These are phyloP conservation scores for Hycleus cichorii DNA, from an alignment of 1,140 invertebrate species.

Conservation along the genomic window DNA sequence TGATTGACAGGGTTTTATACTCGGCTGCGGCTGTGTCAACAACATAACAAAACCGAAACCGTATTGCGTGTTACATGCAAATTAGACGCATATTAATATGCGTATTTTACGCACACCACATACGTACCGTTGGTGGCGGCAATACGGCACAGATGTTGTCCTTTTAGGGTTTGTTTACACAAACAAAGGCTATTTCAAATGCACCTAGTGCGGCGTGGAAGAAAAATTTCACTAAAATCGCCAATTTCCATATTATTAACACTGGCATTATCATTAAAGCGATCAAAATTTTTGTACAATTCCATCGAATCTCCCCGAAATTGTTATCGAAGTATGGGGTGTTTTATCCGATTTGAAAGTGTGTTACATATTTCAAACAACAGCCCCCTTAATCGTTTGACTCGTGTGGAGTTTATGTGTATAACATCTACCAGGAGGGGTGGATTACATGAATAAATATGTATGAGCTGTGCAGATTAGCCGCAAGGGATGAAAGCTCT, in stretches of 20 bases:
- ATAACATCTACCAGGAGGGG: slow-evolving; percentile 18
- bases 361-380: slow-evolving; percentile 14
- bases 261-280: too few relatives aligned
- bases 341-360: not conserved
- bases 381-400: slow-evolving; percentile 12
- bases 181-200: slow-evolving; percentile 31
- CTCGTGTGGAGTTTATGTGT: slow-evolving; percentile 19
- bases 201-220: too few relatives aligned
- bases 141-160: slow-evolving; percentile 29
- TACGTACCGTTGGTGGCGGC: slow-evolving; percentile 18
- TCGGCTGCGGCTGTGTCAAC: slow-evolving; percentile 34
- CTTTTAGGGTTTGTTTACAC: slow-evolving; percentile 32
- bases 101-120: slow-evolving; percentile 33
- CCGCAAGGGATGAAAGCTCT: slow-evolving; percentile 18
- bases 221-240: too few relatives aligned
- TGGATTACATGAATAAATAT: slow-evolving; percentile 24
- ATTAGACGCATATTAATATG: slow-evolving; percentile 36
- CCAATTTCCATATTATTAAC: too few relatives aligned
- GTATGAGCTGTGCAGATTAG: slow-evolving; percentile 21
- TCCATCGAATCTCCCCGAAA: too few relatives aligned
- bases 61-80: slow-evolving; percentile 38
- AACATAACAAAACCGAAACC: slow-evolving; percentile 16
- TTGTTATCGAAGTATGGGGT: too few relatives aligned
- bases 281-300: too few relatives aligned
- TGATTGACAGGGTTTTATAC: slow-evolving; percentile 28